Percentiles rank a stretch among this genome's conserved stretches.
Conservation (phyloP, 2,888 invertebrate genomes). For the Drosophila austrosaltans region DNA sequence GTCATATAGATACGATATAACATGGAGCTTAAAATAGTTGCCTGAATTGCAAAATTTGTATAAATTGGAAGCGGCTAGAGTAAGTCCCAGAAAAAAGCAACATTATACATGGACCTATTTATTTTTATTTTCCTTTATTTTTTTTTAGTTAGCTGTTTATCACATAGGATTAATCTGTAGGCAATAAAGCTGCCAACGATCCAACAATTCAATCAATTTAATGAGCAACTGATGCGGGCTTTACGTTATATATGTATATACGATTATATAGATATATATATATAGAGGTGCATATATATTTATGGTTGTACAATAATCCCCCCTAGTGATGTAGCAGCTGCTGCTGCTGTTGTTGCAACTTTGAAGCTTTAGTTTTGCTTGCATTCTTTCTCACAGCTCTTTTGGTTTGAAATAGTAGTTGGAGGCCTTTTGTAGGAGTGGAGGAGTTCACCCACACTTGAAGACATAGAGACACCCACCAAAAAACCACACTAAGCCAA, state of each 20-base stretch:
- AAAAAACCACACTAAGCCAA: slow-evolving; percentile 11
- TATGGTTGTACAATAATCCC: slow-evolving; percentile 3
- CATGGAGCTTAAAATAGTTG: no score
- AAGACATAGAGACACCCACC: slow-evolving; percentile 13
- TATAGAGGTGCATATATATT: not conserved
- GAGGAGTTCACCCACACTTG: slow-evolving; percentile 20
- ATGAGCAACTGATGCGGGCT: slow-evolving; percentile 20
- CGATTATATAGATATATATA: not conserved
- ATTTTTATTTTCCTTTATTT: not conserved
- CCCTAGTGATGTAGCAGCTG: slow-evolving; percentile 7
- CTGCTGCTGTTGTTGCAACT: slow-evolving; percentile 17
- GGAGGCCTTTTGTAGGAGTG: slow-evolving; percentile 6
- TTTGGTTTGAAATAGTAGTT: not conserved
- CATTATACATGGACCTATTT: not conserved
- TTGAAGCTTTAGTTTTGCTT: slow-evolving; percentile 13
- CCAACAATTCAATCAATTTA: slow-evolving; percentile 21
- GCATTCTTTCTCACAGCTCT: slow-evolving; percentile 18
- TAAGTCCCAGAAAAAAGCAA: not conserved
- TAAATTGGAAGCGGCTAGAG: no score
- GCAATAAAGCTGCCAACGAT: slow-evolving; percentile 16
- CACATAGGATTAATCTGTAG: slow-evolving; percentile 6
- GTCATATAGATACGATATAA: no score
- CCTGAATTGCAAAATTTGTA: no score
- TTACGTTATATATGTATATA: slow-evolving; percentile 15
- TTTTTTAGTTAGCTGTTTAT: not conserved